Conservation (phyloP, 1,140 invertebrate genomes). For the Papilio glaucus region DNA sequence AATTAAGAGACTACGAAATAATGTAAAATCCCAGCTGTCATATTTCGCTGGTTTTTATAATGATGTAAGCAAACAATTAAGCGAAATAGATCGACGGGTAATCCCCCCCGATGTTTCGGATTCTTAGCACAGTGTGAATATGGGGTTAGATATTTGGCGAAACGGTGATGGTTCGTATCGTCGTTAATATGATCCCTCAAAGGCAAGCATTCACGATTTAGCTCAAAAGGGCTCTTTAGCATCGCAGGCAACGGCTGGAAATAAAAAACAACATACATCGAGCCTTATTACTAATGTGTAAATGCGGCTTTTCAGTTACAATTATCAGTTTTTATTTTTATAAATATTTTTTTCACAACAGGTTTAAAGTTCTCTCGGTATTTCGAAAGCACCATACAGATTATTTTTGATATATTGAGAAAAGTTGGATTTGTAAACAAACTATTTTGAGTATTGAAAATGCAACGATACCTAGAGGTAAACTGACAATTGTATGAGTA, state of each 20-base stretch:
- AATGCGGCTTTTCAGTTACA: conserved; percentile 60
- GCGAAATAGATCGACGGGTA: conserved; percentile 54
- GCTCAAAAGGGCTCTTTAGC: conserved; percentile 83
- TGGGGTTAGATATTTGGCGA: conserved; percentile 79
- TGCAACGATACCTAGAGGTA: conserved; percentile 40
- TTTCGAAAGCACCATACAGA: too few relatives aligned
- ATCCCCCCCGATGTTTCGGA: conserved; percentile 55
- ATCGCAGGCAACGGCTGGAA: conserved; percentile 83
- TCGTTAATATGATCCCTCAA: conserved; percentile 83
- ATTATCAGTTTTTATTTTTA: conserved; percentile 58
- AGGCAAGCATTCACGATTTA: conserved; percentile 84
- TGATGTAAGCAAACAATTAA: conserved; percentile 76
- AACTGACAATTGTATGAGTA: conserved; percentile 59
- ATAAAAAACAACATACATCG: conserved; percentile 84
- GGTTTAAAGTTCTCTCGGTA: conserved; percentile 34
- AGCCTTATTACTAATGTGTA: conserved; percentile 78
- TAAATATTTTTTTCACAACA: background rate
- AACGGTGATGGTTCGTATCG: conserved; percentile 78
- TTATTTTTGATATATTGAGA: too few relatives aligned
- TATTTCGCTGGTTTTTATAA: conserved; percentile 73
- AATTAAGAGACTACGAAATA: conserved; percentile 51
- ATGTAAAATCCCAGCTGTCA: conserved; percentile 70
- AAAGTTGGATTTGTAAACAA: background rate
- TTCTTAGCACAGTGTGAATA: conserved; percentile 80
- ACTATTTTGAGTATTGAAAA: background rate